phyloP scores from a whole-genome alignment of 2,797 vertebrate species.

The Acanthornis magna region DNA sequence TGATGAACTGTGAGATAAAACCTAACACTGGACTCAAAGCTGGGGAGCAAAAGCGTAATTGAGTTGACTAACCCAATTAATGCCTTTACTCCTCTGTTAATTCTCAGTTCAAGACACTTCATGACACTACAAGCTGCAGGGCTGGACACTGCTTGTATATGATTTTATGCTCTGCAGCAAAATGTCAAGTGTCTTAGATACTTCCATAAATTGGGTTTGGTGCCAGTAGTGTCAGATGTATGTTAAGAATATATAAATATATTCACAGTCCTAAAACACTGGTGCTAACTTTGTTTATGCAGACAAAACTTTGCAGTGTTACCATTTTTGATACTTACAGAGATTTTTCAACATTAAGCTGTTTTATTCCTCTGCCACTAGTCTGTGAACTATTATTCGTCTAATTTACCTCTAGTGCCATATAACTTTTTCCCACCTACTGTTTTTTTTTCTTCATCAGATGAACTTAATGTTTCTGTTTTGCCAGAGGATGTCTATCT shows the following conservation, averaged over 20 bases:
- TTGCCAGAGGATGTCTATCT: not conserved
- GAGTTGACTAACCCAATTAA: not conserved
- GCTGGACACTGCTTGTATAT: not conserved
- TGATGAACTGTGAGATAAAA: not conserved
- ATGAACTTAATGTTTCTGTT: not conserved
- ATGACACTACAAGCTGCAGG: not conserved
- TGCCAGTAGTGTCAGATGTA: not conserved
- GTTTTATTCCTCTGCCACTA: not conserved
- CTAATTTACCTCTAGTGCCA: not conserved
- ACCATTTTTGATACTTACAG: not conserved
- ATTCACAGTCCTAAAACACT: not conserved
- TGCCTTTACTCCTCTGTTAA: not conserved
- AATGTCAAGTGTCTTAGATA: not conserved
- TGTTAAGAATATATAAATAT: not conserved
- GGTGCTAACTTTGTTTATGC: not conserved
- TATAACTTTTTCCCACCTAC: not conserved
- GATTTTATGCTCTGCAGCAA: not conserved
- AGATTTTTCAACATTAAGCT: not conserved
- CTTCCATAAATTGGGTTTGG: not conserved
- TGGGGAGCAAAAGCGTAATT: not conserved
- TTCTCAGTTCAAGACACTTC: not conserved
- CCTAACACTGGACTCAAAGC: not conserved
- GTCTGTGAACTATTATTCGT: not conserved
- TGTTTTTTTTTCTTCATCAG: not conserved
- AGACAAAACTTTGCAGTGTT: not conserved